Conservation (phyloP, 2,113 vertebrate species). For the Misgurnus mizolepis region DNA sequence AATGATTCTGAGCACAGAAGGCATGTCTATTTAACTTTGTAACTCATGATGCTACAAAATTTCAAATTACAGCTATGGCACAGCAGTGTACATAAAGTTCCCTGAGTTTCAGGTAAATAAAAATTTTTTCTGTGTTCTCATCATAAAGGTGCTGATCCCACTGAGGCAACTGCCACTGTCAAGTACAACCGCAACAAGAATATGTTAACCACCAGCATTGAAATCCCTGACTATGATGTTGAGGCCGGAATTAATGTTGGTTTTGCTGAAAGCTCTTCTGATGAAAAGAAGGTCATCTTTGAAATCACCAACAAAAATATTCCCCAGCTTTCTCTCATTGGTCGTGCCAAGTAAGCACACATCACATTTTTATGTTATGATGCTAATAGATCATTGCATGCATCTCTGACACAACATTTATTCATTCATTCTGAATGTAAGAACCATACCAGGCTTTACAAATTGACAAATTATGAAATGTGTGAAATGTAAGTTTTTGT, state of each 20-base stretch:
- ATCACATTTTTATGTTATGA: neutral
- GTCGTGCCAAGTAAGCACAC: slow-evolving; percentile 77
- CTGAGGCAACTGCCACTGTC: slow-evolving; percentile 70
- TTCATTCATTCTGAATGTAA: neutral
- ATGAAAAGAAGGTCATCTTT: slow-evolving; percentile 74
- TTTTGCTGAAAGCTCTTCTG: slow-evolving; percentile 66
- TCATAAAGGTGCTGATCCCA: slow-evolving; percentile 70
- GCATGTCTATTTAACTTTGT: slow-evolving; percentile 63
- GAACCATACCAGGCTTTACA: no score
- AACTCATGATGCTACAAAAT: neutral
- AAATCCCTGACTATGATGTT: slow-evolving; percentile 79
- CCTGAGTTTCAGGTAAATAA: neutral
- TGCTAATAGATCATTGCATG: neutral
- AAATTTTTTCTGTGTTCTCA: neutral
- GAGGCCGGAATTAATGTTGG: slow-evolving; percentile 81
- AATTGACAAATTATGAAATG: neutral
- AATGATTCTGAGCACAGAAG: slow-evolving; percentile 81
- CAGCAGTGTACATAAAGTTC: neutral
- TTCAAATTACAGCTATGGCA: no score
- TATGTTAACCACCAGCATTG: slow-evolving; percentile 76
- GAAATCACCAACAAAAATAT: slow-evolving; percentile 85
- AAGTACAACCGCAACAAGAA: slow-evolving; percentile 82
- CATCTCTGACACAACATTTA: no score
- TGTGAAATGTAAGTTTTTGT: neutral
- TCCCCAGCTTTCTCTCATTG: slow-evolving; percentile 78